phyloP scores from a whole-genome alignment of 2,113 vertebrate genomes.

The Ascaphus truei region DNA sequence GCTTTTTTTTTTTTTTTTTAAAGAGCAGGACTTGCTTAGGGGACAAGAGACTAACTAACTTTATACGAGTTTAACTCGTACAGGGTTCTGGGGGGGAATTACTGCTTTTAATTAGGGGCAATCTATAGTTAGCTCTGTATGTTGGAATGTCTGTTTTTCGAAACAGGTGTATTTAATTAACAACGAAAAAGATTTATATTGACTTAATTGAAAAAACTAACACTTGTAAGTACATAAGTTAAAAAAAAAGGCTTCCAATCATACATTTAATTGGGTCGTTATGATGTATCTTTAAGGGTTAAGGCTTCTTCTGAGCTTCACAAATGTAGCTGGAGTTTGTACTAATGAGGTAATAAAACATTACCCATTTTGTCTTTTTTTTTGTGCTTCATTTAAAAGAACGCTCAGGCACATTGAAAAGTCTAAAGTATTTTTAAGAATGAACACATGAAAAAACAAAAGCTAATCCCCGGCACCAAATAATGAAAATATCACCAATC shows the following conservation, averaged over 20 bases:
- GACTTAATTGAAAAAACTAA: not conserved
- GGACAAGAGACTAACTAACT: too few species aligned
- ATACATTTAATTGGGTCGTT: not conserved
- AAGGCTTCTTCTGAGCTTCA: not conserved
- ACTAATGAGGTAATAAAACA: slow-evolving; percentile 19
- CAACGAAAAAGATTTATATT: not conserved
- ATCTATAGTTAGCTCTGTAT: not conserved
- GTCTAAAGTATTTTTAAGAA: too few species aligned
- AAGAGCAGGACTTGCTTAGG: too few species aligned
- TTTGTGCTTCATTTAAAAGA: too few species aligned
- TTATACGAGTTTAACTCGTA: too few species aligned
- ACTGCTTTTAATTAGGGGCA: not conserved
- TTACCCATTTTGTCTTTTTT: not conserved
- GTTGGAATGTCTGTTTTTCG: not conserved
- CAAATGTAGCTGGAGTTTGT: not conserved
- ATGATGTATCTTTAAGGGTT: not conserved
- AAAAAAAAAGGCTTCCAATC: not conserved
- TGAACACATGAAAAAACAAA: too few species aligned
- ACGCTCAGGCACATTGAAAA: too few species aligned
- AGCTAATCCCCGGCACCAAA: too few species aligned
- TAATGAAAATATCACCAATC: too few species aligned
- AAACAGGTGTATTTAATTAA: not conserved
- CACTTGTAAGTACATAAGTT: not conserved
- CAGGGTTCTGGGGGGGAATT: too few species aligned
- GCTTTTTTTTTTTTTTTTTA: too few species aligned